These are phyloP conservation scores for Neostethus bicornis DNA, from an alignment of 2,797 vertebrate species.

Conservation along the genomic window DNA sequence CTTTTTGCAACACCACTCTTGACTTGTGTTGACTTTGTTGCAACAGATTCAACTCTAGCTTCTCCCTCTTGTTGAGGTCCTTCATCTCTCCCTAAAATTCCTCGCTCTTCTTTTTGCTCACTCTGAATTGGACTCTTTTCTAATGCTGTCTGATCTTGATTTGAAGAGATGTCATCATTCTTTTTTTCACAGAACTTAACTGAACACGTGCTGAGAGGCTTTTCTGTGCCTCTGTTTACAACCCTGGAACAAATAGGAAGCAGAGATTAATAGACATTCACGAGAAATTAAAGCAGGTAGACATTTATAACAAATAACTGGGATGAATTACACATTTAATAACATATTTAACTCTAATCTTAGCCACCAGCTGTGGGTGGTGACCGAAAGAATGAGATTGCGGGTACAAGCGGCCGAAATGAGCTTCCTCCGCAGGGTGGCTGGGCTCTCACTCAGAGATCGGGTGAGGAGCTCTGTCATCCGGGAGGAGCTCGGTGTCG, in stretches of 20 bases:
- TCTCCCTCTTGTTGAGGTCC: background rate
- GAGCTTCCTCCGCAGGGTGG: too few species aligned
- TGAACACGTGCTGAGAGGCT: constrained; percentile 56
- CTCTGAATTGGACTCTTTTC: background rate
- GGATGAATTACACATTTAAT: too few species aligned
- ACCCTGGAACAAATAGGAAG: constrained; percentile 45
- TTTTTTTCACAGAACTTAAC: constrained; percentile 59
- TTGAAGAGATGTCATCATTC: constrained; percentile 7
- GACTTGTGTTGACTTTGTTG: constrained; percentile 1
- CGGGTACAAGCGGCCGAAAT: too few species aligned
- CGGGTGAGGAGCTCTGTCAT: too few species aligned
- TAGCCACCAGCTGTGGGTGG: too few species aligned
- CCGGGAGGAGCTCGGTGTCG: too few species aligned
- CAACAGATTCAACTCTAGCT: constrained; percentile 7
- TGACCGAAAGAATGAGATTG: too few species aligned
- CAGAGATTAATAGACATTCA: too few species aligned
- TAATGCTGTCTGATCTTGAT: constrained; percentile 8
- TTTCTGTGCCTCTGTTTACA: constrained; percentile 35
- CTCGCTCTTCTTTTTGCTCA: constrained; percentile 16
- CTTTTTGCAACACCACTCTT: constrained; percentile 32
- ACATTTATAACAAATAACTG: too few species aligned
- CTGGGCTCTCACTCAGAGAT: too few species aligned
- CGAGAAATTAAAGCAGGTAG: too few species aligned
- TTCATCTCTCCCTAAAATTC: constrained; percentile 20
- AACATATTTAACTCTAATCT: too few species aligned